Base-by-base conservation (phyloP, 2,113 vertebrate genomes). In the Gracilinanus agilis region DNA sequence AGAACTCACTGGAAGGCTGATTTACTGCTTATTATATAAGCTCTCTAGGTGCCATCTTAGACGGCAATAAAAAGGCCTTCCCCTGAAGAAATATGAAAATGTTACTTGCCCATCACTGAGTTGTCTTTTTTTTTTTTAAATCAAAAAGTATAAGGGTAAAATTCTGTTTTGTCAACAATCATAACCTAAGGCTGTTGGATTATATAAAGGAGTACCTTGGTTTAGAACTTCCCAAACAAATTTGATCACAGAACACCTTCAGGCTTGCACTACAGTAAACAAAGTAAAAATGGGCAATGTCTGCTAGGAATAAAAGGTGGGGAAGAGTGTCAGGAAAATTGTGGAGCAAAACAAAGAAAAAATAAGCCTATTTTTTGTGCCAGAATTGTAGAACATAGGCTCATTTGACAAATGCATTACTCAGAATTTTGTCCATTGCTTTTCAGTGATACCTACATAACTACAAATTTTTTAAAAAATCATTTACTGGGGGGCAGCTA, bases 1-100 rank as follows among this genome's bases (percentile, higher is more conserved):
- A 94, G 95, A 96, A 92, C 89, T 96, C 95, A 95, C 44, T 97
- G 95, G 96, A 94, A 94, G 34, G 67, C 95, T 97, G 96, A 97
- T 92, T 95, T 93, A 95, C 95, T 97, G 96, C 54, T 12, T 95
- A 96, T 56, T 96, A 92, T 90, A 13, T 95, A 96, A 92, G 95
- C 11, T 94, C 94, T 96, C 93, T 92, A 93, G 83, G 83, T 92
- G 94, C 89, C 96, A 97, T 89, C 91, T 95, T 97, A 97, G 94
- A 96, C 3, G 55, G 91, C 95, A 93, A 97, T 96, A 90, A 97
- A 96, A 95, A 27, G 0, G 67, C 27, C 53, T 96, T 55, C n/a
- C 40, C 88, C 44, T 27, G 53, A 96, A 97, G 91, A 94, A 96
- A 88, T 92, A 90, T 40, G 44, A 54, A 97, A 91, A 89, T 0